Evolutionary conservation across 2,888 invertebrate genomes (phyloP).

Genomic region (Aporophyla lueneburgensis): DNA sequence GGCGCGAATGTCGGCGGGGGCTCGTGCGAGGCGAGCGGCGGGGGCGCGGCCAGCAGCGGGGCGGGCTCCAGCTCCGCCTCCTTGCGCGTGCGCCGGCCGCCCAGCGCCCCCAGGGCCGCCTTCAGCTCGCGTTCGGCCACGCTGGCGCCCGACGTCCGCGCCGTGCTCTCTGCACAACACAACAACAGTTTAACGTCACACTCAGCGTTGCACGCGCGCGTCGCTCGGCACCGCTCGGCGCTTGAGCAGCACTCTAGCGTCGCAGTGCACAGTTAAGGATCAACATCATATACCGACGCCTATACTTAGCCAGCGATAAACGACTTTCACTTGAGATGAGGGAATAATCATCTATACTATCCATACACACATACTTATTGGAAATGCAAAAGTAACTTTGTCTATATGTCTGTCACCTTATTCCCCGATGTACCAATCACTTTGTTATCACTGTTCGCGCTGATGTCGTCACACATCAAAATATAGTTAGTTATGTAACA

Average conservation of each 20-base stretch:
- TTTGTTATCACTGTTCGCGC: no score
- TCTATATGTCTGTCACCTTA: neutral
- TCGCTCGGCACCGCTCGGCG: neutral
- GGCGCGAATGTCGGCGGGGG: slow-evolving; percentile 70
- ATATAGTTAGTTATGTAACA: no score
- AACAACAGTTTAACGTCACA: slow-evolving; percentile 4
- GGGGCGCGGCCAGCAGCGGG: slow-evolving; percentile 20
- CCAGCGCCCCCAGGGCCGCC: slow-evolving; percentile 74
- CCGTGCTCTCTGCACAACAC: slow-evolving; percentile 43
- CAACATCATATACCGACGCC: neutral
- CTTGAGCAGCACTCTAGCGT: neutral
- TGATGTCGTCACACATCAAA: no score
- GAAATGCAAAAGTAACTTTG: neutral
- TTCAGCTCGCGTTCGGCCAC: slow-evolving; percentile 82
- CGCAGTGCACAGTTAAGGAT: neutral
- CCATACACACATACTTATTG: neutral
- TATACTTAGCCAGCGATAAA: neutral
- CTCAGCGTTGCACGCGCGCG: neutral
- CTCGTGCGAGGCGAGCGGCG: slow-evolving; percentile 15
- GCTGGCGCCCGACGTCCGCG: slow-evolving; percentile 60
- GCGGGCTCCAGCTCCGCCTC: slow-evolving; percentile 54
- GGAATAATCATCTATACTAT: neutral
- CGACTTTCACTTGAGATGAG: neutral
- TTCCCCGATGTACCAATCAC: neutral
- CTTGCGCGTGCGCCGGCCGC: slow-evolving; percentile 74